These are phyloP conservation scores for Sylvietta virens DNA, from an alignment of 2,113 vertebrate genomes.

Conservation along the genomic window DNA sequence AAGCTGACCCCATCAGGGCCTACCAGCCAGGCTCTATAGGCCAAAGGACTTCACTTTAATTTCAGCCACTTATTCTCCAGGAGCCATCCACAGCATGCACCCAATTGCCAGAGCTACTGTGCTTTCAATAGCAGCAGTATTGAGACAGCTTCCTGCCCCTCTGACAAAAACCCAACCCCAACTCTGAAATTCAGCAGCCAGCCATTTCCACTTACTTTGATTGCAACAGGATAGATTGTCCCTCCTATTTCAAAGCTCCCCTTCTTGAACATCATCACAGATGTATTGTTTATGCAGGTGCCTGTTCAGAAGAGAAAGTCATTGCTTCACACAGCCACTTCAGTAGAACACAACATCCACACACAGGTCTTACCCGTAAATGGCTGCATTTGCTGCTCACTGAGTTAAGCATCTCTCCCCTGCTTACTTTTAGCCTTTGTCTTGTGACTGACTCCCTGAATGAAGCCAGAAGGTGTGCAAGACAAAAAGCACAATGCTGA, in stretches of 20 bases:
- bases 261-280: constrained; percentile 99
- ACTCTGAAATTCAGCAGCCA: not conserved
- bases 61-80: not conserved
- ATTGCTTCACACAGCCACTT: not conserved
- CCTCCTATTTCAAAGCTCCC: constrained; percentile 97
- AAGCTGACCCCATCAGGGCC: not conserved
- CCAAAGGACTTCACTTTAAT: not conserved
- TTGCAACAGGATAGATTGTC: constrained; percentile 90
- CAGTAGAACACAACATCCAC: not conserved
- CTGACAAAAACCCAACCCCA: not conserved
- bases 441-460: not conserved
- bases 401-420: not conserved
- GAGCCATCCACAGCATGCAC: not conserved
- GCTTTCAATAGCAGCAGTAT: not conserved
- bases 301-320: constrained; percentile 67
- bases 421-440: not conserved
- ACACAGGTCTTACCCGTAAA: not conserved
- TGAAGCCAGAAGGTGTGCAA: not conserved
- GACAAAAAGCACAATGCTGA: not conserved
- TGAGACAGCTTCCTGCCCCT: not conserved
- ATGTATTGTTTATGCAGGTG: constrained; percentile 97
- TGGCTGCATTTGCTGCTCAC: not conserved
- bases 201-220: constrained; percentile 82
- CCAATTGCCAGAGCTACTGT: not conserved
- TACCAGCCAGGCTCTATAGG: not conserved